Evolutionary conservation across 2,797 vertebrate genomes (phyloP), one percentile per base, ranked within the genome.

Genomic region (Hoplostethus mediterraneus): DNA sequence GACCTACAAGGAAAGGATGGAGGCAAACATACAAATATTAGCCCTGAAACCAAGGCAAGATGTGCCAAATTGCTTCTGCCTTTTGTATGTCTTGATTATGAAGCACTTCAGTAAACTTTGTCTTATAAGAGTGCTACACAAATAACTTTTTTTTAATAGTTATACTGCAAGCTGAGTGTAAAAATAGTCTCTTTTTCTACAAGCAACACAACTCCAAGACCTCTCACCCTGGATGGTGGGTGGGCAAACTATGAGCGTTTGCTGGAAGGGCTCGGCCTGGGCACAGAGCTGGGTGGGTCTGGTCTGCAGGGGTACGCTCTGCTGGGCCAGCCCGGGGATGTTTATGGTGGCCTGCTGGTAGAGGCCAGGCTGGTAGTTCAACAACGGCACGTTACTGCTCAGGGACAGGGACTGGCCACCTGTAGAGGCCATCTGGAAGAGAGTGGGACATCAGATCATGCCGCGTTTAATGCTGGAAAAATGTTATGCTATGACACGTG

Each of bases 181-280:
- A 31, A 14, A 21, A 47, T 1, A 28, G 12, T 61, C n/a, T 53
- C 0, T 53, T 63, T 30, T 14, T 25, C 10, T 10, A 30, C 1
- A 52, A 61, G 31, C 31, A 56, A 30, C 0, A 1, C 2, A 14
- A 56, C 28, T 28, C 11, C 12, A 52, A 40, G 12, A 36, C 51
- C 6, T 56, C 92, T 95, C 90, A 99, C 98, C 97, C 89, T 99
- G 98, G 85, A 99, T 98, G 85, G 97, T 95, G 49, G 98, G 97
- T 38, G 98, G 98, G 79, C 98, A 99, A 6, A 99, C 98, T 42
- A 99, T 99, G 90, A 99, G 98, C 0, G 98, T 99, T 75, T 99
- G 98, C 82, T 99, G 98, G 95, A 98, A 99, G 47, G 98, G 97
- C 63, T 99, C 98, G 0, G 97, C 93, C 90, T 99, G 98, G 3